phyloP scores from a whole-genome alignment of 2,888 invertebrate species.

The Lysandra coridon region DNA sequence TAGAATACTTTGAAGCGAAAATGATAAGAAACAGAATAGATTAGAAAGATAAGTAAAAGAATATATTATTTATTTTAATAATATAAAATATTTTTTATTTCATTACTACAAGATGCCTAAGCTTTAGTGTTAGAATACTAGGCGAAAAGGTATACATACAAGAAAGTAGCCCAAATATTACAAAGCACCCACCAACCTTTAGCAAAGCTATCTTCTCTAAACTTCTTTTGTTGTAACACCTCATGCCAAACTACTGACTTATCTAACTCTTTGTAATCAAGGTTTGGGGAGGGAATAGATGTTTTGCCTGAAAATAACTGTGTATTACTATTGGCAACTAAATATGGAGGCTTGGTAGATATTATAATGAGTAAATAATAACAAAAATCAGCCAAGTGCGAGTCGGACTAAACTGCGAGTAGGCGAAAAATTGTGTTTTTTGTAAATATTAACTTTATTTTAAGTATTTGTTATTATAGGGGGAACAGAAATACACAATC shows the following conservation, averaged over 20 bases:
- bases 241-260: conserved; percentile 76
- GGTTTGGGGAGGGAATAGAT: conserved; percentile 66
- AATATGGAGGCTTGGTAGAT: not conserved
- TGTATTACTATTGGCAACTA: conserved; percentile 39
- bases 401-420: too few species aligned
- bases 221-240: conserved; percentile 62
- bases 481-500: too few species aligned
- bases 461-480: too few species aligned
- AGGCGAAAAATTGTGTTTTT: too few species aligned
- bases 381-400: too few species aligned
- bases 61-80: too few species aligned
- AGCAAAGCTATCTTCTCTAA: conserved; percentile 61
- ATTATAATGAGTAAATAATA: too few species aligned
- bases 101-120: not conserved
- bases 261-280: conserved; percentile 75
- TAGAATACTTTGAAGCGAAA: too few species aligned
- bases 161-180: conserved; percentile 21
- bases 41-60: too few species aligned
- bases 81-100: not conserved
- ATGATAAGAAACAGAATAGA: too few species aligned
- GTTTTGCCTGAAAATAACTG: conserved; percentile 73
- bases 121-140: conserved; percentile 15
- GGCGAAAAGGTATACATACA: not conserved
- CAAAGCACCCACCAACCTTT: conserved; percentile 75
- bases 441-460: too few species aligned